These are phyloP conservation scores for Darevskia mixta DNA, from an alignment of 2,797 vertebrate species.

Conservation along the genomic window DNA sequence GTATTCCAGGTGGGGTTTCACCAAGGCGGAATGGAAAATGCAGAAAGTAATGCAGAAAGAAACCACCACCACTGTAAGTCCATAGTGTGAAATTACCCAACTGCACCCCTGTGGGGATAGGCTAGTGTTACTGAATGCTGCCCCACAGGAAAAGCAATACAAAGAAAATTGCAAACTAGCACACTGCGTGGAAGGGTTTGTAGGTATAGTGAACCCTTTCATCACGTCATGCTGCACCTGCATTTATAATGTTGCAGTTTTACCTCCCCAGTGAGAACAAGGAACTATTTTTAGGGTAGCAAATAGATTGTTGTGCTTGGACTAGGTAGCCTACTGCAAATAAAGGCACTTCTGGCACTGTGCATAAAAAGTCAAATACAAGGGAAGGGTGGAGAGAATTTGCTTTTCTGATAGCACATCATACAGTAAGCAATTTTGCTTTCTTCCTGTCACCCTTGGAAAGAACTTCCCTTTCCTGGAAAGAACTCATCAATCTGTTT, in stretches of 20 bases:
- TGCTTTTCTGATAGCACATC: constrained; percentile 43
- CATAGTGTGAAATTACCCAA: too few relatives aligned
- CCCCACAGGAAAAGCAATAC: not conserved
- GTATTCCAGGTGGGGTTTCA: too few relatives aligned
- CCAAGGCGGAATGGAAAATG: too few relatives aligned
- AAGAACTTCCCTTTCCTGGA: constrained; percentile 29
- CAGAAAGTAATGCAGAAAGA: too few relatives aligned
- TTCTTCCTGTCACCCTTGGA: constrained; percentile 46
- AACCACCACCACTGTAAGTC: too few relatives aligned
- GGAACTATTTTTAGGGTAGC: not conserved
- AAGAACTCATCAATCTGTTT: constrained; percentile 57
- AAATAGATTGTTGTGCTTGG: not conserved
- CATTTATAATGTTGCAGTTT: not conserved
- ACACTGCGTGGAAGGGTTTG: not conserved
- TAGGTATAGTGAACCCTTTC: not conserved
- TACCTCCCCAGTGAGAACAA: not conserved
- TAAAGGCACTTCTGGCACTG: constrained; percentile 4
- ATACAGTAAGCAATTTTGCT: constrained; percentile 43
- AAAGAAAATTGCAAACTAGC: not conserved
- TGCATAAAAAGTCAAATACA: constrained; percentile 62
- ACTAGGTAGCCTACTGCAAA: not conserved
- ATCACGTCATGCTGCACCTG: not conserved
- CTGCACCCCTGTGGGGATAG: not conserved
- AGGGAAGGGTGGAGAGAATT: constrained; percentile 68
- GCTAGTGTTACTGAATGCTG: not conserved